Percentiles rank a stretch among this genome's conserved stretches.
phyloP scores from a whole-genome alignment of 1,140 invertebrate species.

The Theocolax elegans region DNA sequence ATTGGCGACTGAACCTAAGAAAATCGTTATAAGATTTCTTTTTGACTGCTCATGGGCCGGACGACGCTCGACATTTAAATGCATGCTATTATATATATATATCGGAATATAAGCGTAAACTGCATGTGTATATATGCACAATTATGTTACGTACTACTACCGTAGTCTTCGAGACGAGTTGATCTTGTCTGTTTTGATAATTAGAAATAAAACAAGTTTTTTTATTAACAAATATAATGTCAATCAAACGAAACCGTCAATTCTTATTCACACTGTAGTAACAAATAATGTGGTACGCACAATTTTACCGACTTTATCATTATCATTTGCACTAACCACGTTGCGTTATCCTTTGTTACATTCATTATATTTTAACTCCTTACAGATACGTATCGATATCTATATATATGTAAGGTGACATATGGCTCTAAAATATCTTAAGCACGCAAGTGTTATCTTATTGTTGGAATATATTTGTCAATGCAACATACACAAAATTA shows the following conservation, averaged over 20 bases:
- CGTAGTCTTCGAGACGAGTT: slow-evolving; percentile 26
- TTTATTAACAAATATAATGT: slow-evolving; percentile 8
- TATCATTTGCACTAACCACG: neutral
- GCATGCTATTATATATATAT: neutral
- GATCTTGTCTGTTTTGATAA: slow-evolving; percentile 25
- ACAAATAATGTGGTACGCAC: neutral
- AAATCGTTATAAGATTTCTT: neutral
- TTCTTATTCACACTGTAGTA: neutral
- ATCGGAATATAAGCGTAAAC: neutral
- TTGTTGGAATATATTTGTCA: too few species aligned
- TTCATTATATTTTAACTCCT: too few species aligned
- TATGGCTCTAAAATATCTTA: too few species aligned
- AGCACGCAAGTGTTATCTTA: too few species aligned
- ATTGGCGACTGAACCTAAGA: slow-evolving; percentile 15
- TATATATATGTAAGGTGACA: too few species aligned
- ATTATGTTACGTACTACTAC: slow-evolving; percentile 23
- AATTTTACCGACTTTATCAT: slow-evolving; percentile 4
- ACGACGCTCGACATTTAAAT: slow-evolving; percentile 4
- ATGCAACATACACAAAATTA: too few species aligned
- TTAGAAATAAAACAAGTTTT: slow-evolving; percentile 7
- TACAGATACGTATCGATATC: too few species aligned
- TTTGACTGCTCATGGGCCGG: slow-evolving; percentile 23
- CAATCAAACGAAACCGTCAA: slow-evolving; percentile 13
- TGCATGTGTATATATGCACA: neutral
- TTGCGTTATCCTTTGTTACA: neutral